Conservation (phyloP, 2,888 invertebrate species). For the Carpatolechia fugitivella region DNA sequence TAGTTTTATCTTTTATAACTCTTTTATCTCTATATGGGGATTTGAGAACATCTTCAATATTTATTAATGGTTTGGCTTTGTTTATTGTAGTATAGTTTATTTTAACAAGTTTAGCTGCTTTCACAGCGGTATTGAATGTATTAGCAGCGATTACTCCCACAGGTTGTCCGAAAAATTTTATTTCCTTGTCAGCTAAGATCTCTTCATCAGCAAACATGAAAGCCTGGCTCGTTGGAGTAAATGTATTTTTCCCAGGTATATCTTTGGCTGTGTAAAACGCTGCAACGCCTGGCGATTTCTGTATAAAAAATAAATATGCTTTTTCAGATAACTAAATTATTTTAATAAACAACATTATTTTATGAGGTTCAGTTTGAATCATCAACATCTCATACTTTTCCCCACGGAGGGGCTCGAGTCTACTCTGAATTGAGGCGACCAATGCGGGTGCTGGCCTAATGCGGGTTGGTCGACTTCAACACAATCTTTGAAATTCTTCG, state of each 20-base stretch:
- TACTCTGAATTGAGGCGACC: too few relatives aligned
- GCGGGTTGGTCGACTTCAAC: too few relatives aligned
- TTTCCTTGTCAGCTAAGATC: slow-evolving; percentile 56
- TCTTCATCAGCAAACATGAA: slow-evolving; percentile 48
- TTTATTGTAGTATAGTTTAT: slow-evolving; percentile 60
- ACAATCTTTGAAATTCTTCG: too few relatives aligned
- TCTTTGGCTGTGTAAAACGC: slow-evolving; percentile 82
- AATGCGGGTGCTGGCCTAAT: too few relatives aligned
- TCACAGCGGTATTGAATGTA: slow-evolving; percentile 71
- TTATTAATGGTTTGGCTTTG: slow-evolving; percentile 48
- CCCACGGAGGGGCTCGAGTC: too few relatives aligned
- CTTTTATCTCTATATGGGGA: slow-evolving; percentile 50
- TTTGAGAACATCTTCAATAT: slow-evolving; percentile 52
- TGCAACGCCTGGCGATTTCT: slow-evolving; percentile 82
- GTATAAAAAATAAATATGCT: slow-evolving; percentile 27
- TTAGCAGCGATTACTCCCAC: slow-evolving; percentile 82
- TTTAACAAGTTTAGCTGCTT: slow-evolving; percentile 76
- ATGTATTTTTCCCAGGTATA: slow-evolving; percentile 82
- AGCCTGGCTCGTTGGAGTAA: slow-evolving; percentile 50
- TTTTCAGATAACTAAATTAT: background rate
- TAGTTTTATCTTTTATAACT: slow-evolving; percentile 39
- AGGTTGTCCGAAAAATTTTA: slow-evolving; percentile 81
- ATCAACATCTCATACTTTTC: too few relatives aligned
- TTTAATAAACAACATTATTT: too few relatives aligned
- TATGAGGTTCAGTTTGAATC: too few relatives aligned